Evolutionary conservation across 2,113 vertebrate species (phyloP).

Genomic region (Acrocephalus arundinaceus): DNA sequence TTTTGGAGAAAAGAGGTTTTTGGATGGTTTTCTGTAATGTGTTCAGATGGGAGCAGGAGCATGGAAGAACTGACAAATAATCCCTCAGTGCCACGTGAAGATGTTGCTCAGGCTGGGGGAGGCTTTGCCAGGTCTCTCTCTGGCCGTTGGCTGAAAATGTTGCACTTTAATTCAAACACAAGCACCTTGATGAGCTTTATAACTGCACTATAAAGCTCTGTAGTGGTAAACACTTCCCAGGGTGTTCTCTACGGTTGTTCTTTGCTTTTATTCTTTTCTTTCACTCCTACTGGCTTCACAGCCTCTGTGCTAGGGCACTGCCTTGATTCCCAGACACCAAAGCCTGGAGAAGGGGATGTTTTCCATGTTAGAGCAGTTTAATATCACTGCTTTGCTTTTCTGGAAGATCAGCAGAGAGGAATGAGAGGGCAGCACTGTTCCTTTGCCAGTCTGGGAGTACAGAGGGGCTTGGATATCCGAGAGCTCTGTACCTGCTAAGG

Average conservation of each 20-base stretch:
- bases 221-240: neutral
- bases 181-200: neutral
- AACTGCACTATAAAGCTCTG: neutral
- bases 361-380: neutral
- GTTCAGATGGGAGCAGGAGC: neutral
- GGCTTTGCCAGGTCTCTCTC: neutral
- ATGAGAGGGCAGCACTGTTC: neutral
- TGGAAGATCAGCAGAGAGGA: neutral
- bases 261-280: neutral
- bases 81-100: neutral
- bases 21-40: neutral
- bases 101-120: neutral
- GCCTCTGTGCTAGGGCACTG: neutral
- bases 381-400: neutral
- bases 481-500: neutral
- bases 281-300: neutral
- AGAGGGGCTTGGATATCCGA: neutral
- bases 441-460: neutral
- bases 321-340: neutral
- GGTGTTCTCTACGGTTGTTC: neutral
- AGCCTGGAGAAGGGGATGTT: neutral
- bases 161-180: slow-evolving; percentile 7
- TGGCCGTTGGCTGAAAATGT: neutral
- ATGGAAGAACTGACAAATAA: neutral
- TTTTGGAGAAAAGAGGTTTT: neutral